Evolutionary conservation across 2,797 vertebrate genomes (phyloP).

Genomic region (Kryptopterus vitreolus): DNA sequence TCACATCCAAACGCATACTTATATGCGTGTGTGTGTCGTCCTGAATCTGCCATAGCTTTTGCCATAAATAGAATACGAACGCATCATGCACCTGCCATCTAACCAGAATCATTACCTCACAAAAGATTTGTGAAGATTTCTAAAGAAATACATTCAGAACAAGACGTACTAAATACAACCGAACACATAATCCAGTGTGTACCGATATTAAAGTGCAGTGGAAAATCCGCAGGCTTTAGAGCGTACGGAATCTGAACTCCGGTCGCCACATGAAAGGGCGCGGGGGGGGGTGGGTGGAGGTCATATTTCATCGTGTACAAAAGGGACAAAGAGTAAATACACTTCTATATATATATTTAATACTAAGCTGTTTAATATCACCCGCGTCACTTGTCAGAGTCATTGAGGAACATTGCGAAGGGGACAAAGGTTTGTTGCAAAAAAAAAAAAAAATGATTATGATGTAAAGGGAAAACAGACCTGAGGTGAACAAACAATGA

Average conservation of each 20-base stretch:
- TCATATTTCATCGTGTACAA: conserved; percentile 36
- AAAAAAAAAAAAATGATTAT: background rate
- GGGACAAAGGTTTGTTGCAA: conserved; percentile 5
- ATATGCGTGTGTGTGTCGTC: background rate
- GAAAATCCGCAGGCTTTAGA: conserved; percentile 17
- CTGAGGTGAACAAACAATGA: background rate
- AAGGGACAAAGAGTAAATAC: conserved; percentile 15
- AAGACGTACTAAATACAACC: too few species aligned
- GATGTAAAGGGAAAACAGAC: background rate
- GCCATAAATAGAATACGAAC: background rate
- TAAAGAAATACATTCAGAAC: background rate
- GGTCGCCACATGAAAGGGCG: conserved; percentile 31
- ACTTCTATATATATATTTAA: background rate
- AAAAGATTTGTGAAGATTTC: too few species aligned
- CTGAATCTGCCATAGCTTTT: background rate
- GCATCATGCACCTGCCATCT: background rate
- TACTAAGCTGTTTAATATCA: background rate
- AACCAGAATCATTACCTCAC: background rate
- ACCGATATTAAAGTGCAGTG: conserved; percentile 26
- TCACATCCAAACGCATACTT: background rate
- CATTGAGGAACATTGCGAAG: background rate
- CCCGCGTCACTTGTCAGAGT: background rate
- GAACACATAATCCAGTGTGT: conserved; percentile 1
- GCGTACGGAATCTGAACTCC: conserved; percentile 34
- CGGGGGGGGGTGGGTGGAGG: too few species aligned